Conservation (phyloP, 2,113 vertebrate genomes). For the Thinocorus orbignyianus region DNA sequence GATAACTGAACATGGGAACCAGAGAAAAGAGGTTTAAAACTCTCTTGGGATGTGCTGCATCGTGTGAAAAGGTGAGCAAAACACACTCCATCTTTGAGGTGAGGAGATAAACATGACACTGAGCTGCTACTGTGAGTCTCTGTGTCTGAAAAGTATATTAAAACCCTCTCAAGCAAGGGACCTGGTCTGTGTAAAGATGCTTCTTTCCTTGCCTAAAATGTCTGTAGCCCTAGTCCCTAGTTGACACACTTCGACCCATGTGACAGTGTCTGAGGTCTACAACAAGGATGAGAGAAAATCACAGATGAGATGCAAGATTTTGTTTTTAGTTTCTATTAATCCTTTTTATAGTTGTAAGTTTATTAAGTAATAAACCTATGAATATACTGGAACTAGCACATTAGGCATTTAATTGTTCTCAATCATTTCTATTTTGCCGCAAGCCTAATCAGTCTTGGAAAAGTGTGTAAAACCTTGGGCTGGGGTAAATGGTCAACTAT, state of each 20-base stretch:
- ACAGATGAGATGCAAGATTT: neutral
- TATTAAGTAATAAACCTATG: neutral
- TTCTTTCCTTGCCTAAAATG: neutral
- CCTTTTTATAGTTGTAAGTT: neutral
- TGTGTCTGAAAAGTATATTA: neutral
- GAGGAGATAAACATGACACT: neutral
- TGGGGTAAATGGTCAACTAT: neutral
- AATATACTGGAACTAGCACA: neutral
- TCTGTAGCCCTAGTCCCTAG: neutral
- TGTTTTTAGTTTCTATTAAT: neutral
- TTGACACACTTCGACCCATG: neutral
- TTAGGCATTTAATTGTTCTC: neutral
- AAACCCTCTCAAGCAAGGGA: neutral
- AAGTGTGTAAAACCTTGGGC: neutral
- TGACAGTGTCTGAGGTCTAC: neutral
- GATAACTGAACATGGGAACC: neutral
- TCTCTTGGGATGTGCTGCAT: neutral
- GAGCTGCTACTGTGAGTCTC: neutral
- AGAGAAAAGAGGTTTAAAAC: neutral
- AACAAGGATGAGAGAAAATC: neutral
- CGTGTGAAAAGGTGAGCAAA: constrained; percentile 21
- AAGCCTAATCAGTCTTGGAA: neutral
- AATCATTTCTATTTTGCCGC: neutral
- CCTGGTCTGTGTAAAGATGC: neutral
- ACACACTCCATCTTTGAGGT: neutral